These are phyloP conservation scores for Scophthalmus maximus DNA, from an alignment of 2,113 vertebrate species.

Conservation along the genomic window DNA sequence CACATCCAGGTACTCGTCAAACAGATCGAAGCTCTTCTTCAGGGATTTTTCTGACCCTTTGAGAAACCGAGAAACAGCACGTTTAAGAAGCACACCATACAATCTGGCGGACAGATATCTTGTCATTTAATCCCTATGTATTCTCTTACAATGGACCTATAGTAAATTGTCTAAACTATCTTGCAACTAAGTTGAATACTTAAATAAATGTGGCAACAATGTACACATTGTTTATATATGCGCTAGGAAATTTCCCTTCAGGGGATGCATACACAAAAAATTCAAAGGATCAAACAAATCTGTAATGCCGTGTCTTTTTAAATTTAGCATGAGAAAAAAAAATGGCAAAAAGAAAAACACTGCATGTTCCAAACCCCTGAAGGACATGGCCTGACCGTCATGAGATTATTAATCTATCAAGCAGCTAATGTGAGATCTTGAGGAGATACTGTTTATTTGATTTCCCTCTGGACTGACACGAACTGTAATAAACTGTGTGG, in stretches of 20 bases:
- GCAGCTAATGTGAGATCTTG: slow-evolving; percentile 53
- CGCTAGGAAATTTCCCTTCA: slow-evolving; percentile 12
- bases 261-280: background rate
- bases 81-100: no score
- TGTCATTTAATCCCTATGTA: background rate
- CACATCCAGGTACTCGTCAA: slow-evolving; percentile 81
- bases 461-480: slow-evolving; percentile 27
- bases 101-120: no score
- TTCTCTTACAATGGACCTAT: background rate
- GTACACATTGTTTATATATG: background rate
- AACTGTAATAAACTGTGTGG: slow-evolving; percentile 13
- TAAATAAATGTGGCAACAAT: background rate
- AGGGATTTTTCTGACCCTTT: slow-evolving; percentile 82
- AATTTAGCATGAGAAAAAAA: slow-evolving; percentile 48
- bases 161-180: background rate
- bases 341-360: slow-evolving; percentile 29
- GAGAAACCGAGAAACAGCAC: slow-evolving; percentile 21
- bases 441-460: slow-evolving; percentile 27
- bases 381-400: slow-evolving; percentile 71
- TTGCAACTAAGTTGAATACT: background rate
- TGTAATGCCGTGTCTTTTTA: slow-evolving; percentile 20
- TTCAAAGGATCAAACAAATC: slow-evolving; percentile 42
- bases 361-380: slow-evolving; percentile 12
- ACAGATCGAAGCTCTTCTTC: slow-evolving; percentile 83
- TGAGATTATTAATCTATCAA: slow-evolving; percentile 69